Evolutionary conservation across 2,113 vertebrate species (phyloP).

Genomic region (Chiloscyllium plagiosum): DNA sequence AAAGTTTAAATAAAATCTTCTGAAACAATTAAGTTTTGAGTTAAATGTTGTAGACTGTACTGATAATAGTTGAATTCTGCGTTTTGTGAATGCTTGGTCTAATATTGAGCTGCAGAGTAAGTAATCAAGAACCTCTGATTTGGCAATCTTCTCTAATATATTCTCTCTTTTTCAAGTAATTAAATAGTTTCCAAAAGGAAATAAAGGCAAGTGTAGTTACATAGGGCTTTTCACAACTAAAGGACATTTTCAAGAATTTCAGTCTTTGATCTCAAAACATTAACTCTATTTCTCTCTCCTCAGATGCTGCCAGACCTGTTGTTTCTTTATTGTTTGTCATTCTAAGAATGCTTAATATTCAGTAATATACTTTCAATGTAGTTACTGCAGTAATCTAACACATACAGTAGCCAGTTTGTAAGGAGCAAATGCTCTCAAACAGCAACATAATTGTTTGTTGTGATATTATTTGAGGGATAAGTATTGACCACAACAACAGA

Average conservation of each 20-base stretch:
- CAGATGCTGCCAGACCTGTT: too few relatives aligned
- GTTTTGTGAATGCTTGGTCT: neutral
- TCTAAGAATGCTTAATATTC: neutral
- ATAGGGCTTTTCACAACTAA: neutral
- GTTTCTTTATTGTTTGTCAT: too few relatives aligned
- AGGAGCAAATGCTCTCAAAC: neutral
- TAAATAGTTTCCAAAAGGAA: neutral
- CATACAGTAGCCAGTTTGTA: neutral
- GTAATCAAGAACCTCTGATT: neutral
- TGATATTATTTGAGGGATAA: neutral
- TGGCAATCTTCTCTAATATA: neutral
- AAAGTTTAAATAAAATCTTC: too few relatives aligned
- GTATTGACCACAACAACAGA: neutral
- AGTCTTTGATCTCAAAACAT: too few relatives aligned
- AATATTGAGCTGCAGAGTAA: neutral
- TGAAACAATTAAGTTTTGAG: neutral
- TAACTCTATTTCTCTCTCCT: too few relatives aligned
- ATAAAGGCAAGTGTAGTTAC: neutral
- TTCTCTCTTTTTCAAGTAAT: neutral
- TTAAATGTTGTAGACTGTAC: neutral
- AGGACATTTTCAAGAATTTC: neutral
- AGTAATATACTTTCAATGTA: neutral
- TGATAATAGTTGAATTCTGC: neutral
- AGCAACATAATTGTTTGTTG: neutral
- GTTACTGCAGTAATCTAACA: neutral